phyloP scores from a whole-genome alignment of 2,797 vertebrate species.

The Alauda arvensis region DNA sequence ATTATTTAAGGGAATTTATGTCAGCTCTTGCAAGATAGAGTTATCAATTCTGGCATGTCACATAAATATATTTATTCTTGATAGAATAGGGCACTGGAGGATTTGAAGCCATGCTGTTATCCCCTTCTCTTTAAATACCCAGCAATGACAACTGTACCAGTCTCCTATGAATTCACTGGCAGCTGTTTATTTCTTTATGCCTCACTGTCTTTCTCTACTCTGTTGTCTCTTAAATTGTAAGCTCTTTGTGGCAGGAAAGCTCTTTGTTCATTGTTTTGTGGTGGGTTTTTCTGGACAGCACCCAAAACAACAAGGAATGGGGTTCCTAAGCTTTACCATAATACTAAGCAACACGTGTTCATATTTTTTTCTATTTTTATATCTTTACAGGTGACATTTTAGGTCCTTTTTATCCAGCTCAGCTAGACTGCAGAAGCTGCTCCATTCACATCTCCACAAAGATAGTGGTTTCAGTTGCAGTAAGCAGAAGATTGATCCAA shows the following conservation, averaged over 20 bases:
- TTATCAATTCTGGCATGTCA: neutral
- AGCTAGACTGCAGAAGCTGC: slow-evolving; percentile 79
- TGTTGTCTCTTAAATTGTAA: slow-evolving; percentile 35
- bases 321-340: neutral
- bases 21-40: neutral
- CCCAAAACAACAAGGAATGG: neutral
- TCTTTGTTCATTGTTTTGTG: slow-evolving; percentile 45
- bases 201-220: slow-evolving; percentile 29
- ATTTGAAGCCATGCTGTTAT: neutral
- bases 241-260: slow-evolving; percentile 30
- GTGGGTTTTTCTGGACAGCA: neutral
- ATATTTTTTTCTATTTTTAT: neutral
- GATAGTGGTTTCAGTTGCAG: slow-evolving; percentile 75
- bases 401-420: slow-evolving; percentile 79
- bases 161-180: slow-evolving; percentile 36
- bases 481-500: slow-evolving; percentile 18
- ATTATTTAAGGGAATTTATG: neutral
- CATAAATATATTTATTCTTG: neutral
- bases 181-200: slow-evolving; percentile 39
- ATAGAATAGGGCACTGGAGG: neutral
- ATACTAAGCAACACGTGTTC: neutral
- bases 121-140: neutral
- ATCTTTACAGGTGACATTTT: slow-evolving; percentile 77
- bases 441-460: slow-evolving; percentile 82
- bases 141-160: slow-evolving; percentile 40